Conservation (phyloP, 1,140 invertebrate genomes). For the Brachionus plicatilis region DNA sequence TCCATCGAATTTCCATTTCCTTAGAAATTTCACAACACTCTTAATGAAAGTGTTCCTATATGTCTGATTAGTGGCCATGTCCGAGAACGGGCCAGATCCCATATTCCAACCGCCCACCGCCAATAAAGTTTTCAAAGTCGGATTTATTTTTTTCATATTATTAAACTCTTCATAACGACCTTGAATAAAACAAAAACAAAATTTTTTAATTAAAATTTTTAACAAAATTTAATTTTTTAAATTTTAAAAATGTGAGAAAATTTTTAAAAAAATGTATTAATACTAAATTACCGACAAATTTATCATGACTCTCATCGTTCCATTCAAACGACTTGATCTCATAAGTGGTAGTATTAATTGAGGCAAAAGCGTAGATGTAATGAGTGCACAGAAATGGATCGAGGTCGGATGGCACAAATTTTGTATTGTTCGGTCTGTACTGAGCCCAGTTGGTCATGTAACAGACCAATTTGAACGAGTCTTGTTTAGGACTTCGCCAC, state of each 20-base stretch:
- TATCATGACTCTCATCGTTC: slow-evolving; percentile 64
- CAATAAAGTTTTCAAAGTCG: background rate
- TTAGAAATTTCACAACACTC: slow-evolving; percentile 62
- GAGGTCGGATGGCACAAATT: slow-evolving; percentile 78
- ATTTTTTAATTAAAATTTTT: too few species aligned
- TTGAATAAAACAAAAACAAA: background rate
- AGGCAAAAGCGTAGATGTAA: slow-evolving; percentile 84
- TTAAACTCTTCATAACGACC: slow-evolving; percentile 25
- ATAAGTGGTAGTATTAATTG: slow-evolving; percentile 61
- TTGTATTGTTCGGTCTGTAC: slow-evolving; percentile 75
- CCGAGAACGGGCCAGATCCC: slow-evolving; percentile 64
- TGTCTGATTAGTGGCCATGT: slow-evolving; percentile 70
- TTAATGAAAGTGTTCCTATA: slow-evolving; percentile 15
- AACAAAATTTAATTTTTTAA: too few species aligned
- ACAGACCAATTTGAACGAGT: slow-evolving; percentile 61
- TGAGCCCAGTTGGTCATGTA: slow-evolving; percentile 88
- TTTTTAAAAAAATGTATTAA: slow-evolving; percentile 33
- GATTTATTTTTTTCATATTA: slow-evolving; percentile 9
- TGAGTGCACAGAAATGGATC: slow-evolving; percentile 80
- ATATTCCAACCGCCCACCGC: slow-evolving; percentile 71
- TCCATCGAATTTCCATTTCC: slow-evolving; percentile 56
- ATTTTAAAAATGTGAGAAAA: background rate
- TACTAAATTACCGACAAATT: slow-evolving; percentile 43
- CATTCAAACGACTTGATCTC: slow-evolving; percentile 72
- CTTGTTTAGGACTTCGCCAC: background rate